phyloP scores from a whole-genome alignment of 2,888 invertebrate species.

The Xanthia icteritia region DNA sequence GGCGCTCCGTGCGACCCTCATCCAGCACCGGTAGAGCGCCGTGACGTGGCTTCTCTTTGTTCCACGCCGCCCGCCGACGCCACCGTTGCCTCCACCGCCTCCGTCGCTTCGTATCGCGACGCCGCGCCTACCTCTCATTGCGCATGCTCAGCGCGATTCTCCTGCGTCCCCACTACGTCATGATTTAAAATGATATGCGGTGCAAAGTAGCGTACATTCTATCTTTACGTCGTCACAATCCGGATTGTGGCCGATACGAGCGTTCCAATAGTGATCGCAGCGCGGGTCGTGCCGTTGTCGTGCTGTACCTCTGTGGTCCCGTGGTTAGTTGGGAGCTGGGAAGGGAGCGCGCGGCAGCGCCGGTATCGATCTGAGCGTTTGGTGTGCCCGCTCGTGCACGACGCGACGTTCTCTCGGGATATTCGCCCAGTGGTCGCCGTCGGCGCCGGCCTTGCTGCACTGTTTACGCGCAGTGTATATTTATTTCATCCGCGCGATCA shows the following conservation, averaged over 20 bases:
- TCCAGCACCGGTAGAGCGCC: slow-evolving; percentile 74
- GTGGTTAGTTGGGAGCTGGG: slow-evolving; percentile 78
- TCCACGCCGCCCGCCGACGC: slow-evolving; percentile 76
- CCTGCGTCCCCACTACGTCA: slow-evolving; percentile 84
- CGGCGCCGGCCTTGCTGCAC: slow-evolving; percentile 88
- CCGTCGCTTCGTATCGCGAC: slow-evolving; percentile 72
- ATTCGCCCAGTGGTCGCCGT: slow-evolving; percentile 88
- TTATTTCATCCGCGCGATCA: slow-evolving; percentile 85
- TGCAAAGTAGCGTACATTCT: slow-evolving; percentile 78
- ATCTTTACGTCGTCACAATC: slow-evolving; percentile 74
- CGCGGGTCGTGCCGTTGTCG: slow-evolving; percentile 66
- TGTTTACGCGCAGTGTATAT: slow-evolving; percentile 85
- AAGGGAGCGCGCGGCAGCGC: slow-evolving; percentile 84
- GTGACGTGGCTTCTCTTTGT: slow-evolving; percentile 82
- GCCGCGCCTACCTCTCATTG: slow-evolving; percentile 84
- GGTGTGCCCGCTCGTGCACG: slow-evolving; percentile 85
- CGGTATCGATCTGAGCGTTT: slow-evolving; percentile 87
- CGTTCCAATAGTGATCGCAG: slow-evolving; percentile 69
- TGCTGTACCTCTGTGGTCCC: slow-evolving; percentile 65
- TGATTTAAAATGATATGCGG: slow-evolving; percentile 82
- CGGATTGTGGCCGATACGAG: slow-evolving; percentile 73
- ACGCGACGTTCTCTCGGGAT: slow-evolving; percentile 87
- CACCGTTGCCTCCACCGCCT: slow-evolving; percentile 78
- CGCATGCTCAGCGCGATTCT: slow-evolving; percentile 84
- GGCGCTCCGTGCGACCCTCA: slow-evolving; percentile 73